Evolutionary conservation across 1,140 invertebrate species (phyloP).

Genomic region (Drosophila orena): DNA sequence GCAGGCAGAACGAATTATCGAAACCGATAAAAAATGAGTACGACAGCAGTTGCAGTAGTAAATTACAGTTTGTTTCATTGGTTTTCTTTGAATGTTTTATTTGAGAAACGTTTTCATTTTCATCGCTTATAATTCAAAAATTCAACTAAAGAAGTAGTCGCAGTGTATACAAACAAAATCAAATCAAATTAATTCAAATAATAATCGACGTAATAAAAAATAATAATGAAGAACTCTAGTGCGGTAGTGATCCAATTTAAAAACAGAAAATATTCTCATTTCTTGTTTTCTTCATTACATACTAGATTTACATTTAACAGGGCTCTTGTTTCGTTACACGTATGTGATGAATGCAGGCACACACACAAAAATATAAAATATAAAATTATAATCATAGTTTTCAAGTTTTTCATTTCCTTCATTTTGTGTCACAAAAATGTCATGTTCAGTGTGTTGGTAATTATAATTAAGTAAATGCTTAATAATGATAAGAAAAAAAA

Average conservation of each 20-base stretch:
- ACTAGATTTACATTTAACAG: slow-evolving; percentile 48
- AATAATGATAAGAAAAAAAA: slow-evolving; percentile 58
- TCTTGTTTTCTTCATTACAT: slow-evolving; percentile 13
- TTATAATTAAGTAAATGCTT: slow-evolving; percentile 79
- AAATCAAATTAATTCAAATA: slow-evolving; percentile 28
- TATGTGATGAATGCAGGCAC: slow-evolving; percentile 68
- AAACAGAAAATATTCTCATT: slow-evolving; percentile 24
- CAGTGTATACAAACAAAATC: slow-evolving; percentile 45
- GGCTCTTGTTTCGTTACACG: slow-evolving; percentile 18
- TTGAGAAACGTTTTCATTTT: slow-evolving; percentile 47
- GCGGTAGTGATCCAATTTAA: slow-evolving; percentile 27
- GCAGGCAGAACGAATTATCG: slow-evolving; percentile 24
- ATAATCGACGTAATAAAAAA: slow-evolving; percentile 30
- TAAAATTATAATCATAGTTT: slow-evolving; percentile 18
- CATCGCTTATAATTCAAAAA: slow-evolving; percentile 61
- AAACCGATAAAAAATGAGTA: slow-evolving; percentile 38
- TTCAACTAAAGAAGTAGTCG: slow-evolving; percentile 67
- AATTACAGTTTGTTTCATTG: slow-evolving; percentile 55
- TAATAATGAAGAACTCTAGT: slow-evolving; percentile 43
- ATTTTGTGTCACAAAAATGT: slow-evolving; percentile 23
- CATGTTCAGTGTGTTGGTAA: slow-evolving; percentile 40
- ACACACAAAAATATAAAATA: slow-evolving; percentile 79
- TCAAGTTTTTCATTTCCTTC: slow-evolving; percentile 21
- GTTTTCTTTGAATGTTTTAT: slow-evolving; percentile 56
- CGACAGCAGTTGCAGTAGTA: slow-evolving; percentile 55